phyloP scores from a whole-genome alignment of 2,797 vertebrate species.

The Sebastes jordani region DNA sequence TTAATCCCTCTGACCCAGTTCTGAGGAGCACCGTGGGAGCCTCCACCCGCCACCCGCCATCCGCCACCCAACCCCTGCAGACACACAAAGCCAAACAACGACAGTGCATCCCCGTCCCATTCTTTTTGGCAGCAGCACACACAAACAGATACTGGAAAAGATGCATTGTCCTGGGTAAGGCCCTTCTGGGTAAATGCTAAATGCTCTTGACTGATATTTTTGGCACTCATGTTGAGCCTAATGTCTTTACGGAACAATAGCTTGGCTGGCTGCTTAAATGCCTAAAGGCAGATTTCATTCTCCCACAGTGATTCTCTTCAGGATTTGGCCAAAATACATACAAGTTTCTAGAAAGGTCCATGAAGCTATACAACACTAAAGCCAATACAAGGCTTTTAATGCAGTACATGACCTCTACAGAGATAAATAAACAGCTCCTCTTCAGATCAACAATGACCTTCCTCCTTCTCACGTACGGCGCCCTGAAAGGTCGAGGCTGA shows the following conservation, averaged over 20 bases:
- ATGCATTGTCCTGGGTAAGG: not conserved
- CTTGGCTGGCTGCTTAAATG: not conserved
- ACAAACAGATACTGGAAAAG: constrained; percentile 18
- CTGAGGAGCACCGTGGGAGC: constrained; percentile 35
- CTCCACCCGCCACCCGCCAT: constrained; percentile 32
- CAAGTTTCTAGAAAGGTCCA: not conserved
- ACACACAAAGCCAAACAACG: constrained; percentile 35
- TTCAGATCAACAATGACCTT: constrained; percentile 31
- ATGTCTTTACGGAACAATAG: not conserved
- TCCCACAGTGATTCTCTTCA: not conserved
- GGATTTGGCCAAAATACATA: not conserved
- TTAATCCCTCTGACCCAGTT: constrained; percentile 80
- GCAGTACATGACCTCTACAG: constrained; percentile 13
- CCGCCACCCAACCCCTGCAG: constrained; percentile 22
- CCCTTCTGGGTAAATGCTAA: constrained; percentile 36
- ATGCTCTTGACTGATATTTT: not conserved
- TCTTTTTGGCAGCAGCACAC: constrained; percentile 14
- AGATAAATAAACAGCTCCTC: not conserved
- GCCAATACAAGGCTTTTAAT: not conserved
- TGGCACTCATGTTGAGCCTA: not conserved
- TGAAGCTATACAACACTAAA: not conserved
- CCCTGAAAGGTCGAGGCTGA: constrained; percentile 20
- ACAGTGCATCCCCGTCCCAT: constrained; percentile 1
- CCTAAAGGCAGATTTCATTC: not conserved
- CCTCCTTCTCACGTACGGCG: not conserved